phyloP scores from a whole-genome alignment of 2,797 vertebrate species.

The Microchirus variegatus region DNA sequence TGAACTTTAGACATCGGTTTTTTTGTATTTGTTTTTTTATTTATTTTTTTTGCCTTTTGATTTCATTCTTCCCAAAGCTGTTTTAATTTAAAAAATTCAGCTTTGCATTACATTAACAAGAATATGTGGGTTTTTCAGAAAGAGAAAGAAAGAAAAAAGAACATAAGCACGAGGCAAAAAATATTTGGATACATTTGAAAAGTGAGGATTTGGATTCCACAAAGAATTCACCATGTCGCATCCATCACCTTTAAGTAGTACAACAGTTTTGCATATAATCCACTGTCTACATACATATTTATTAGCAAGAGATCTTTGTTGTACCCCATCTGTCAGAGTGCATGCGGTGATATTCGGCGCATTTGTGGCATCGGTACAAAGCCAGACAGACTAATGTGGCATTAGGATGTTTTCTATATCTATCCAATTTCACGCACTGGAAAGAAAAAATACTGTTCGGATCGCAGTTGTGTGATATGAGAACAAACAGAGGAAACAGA shows the following conservation, averaged over 20 bases:
- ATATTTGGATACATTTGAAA: slow-evolving; percentile 42
- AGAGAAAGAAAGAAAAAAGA: no score
- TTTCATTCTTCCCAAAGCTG: slow-evolving; percentile 45
- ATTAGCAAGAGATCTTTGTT: slow-evolving; percentile 56
- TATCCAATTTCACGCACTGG: slow-evolving; percentile 19
- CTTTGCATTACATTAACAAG: slow-evolving; percentile 65
- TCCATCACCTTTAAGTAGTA: slow-evolving; percentile 64
- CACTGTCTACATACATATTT: slow-evolving; percentile 48
- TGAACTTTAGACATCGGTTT: slow-evolving; percentile 65
- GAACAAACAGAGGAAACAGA: slow-evolving; percentile 66
- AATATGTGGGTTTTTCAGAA: slow-evolving; percentile 18
- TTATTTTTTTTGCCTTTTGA: neutral
- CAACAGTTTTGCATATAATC: slow-evolving; percentile 63
- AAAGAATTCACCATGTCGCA: slow-evolving; percentile 61
- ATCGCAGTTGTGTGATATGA: slow-evolving; percentile 55
- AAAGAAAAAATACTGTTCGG: slow-evolving; percentile 35
- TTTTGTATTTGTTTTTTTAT: slow-evolving; percentile 48
- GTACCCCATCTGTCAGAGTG: slow-evolving; percentile 48
- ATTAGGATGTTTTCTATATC: slow-evolving; percentile 50
- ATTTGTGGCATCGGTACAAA: slow-evolving; percentile 52
- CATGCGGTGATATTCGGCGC: slow-evolving; percentile 21
- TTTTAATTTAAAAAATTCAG: slow-evolving; percentile 54
- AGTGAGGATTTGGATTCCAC: slow-evolving; percentile 52
- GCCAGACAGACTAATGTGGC: slow-evolving; percentile 40
- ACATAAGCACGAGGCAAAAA: slow-evolving; percentile 34